These are phyloP conservation scores for Leptogaster cylindrica DNA, from an alignment of 2,888 invertebrate species.

Conservation along the genomic window DNA sequence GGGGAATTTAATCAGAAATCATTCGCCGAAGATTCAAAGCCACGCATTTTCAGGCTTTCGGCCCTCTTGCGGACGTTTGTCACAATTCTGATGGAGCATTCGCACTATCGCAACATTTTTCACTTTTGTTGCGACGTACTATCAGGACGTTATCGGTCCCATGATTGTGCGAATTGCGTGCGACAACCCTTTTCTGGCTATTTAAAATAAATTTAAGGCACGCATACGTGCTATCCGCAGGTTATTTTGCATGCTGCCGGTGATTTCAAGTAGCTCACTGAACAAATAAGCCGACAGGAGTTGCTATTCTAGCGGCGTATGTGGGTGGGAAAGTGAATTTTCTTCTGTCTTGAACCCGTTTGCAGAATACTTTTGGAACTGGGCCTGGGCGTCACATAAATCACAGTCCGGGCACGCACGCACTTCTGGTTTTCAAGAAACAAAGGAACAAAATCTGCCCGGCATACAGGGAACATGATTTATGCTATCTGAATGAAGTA, in stretches of 20 bases:
- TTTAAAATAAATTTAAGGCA: constrained; percentile 28
- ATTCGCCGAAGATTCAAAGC: no score
- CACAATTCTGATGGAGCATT: not conserved
- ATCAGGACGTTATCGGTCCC: constrained; percentile 28
- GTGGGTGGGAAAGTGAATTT: constrained; percentile 25
- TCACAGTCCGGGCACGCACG: constrained; percentile 41
- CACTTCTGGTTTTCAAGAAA: constrained; percentile 35
- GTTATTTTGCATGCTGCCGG: constrained; percentile 14
- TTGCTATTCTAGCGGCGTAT: constrained; percentile 25
- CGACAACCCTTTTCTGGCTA: constrained; percentile 12
- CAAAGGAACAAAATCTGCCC: constrained; percentile 18
- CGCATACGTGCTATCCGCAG: constrained; percentile 12
- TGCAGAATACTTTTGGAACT: constrained; percentile 6
- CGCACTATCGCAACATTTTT: constrained; percentile 32
- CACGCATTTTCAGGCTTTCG: no score
- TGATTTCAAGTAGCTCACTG: not conserved
- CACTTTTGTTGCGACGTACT: constrained; percentile 16
- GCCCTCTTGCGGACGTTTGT: no score
- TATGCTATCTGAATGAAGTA: constrained; percentile 6
- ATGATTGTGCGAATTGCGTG: constrained; percentile 34
- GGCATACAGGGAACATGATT: constrained; percentile 18
- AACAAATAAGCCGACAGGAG: constrained; percentile 14
- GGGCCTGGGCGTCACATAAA: constrained; percentile 26
- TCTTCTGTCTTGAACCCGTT: constrained; percentile 20
- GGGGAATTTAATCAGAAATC: no score